Evolutionary conservation across 37 sponge, comb jelly and placozoan genomes (phyloP).

Genomic region (Agelas oroides): DNA sequence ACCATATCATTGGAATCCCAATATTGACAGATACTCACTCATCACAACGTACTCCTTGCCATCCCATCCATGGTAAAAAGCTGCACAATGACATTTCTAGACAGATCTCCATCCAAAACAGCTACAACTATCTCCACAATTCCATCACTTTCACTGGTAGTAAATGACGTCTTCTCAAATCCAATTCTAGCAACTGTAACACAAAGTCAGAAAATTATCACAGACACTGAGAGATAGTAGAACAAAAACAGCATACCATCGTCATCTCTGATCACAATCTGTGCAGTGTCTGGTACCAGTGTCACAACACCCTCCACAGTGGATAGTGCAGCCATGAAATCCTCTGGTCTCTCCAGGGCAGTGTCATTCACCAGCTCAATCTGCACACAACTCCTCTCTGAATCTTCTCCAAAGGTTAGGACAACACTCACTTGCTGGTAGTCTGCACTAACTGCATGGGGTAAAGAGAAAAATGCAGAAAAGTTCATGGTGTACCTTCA

Average conservation of each 20-base stretch:
- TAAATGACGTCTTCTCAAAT: too few species aligned
- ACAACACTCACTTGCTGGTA: neutral
- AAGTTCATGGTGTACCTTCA: too few species aligned
- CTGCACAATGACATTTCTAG: neutral
- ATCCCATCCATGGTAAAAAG: neutral
- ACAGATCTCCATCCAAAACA: slow-evolving; percentile 3
- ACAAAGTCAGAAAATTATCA: too few species aligned
- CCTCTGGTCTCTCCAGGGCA: neutral
- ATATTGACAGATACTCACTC: too few species aligned
- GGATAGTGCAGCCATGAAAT: neutral
- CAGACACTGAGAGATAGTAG: too few species aligned
- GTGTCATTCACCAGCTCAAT: neutral
- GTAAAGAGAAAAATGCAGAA: too few species aligned
- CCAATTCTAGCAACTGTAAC: too few species aligned
- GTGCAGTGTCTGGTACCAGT: neutral
- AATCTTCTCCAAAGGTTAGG: neutral
- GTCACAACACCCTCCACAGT: neutral
- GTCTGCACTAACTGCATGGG: neutral
- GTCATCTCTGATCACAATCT: neutral
- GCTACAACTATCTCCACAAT: neutral
- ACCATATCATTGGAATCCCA: neutral
- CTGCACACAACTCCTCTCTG: neutral
- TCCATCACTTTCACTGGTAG: neutral
- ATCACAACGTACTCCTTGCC: neutral
- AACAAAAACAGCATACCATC: too few species aligned